Conservation (phyloP, 2,888 invertebrate genomes). For the Aelia acuminata region DNA sequence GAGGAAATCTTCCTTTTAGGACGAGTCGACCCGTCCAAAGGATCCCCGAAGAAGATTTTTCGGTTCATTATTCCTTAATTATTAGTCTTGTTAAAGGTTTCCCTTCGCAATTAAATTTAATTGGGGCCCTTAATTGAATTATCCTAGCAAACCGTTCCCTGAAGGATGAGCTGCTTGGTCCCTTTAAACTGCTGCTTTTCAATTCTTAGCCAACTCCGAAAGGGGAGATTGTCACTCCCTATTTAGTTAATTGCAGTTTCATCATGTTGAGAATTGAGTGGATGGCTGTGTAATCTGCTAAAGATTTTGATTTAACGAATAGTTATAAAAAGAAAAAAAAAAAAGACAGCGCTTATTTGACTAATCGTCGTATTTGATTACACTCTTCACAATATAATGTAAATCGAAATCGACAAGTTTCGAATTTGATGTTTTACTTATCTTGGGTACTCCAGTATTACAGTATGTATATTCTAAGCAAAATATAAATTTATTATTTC, state of each 20-base stretch:
- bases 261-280: not conserved
- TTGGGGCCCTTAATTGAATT: conserved; percentile 30
- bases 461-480: too few species aligned
- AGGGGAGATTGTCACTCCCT: not conserved
- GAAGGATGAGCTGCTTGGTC: not conserved
- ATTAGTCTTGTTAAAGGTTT: conserved; percentile 23
- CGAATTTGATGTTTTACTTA: too few species aligned
- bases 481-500: too few species aligned
- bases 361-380: too few species aligned
- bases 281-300: not conserved
- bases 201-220: not conserved
- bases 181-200: not conserved
- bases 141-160: not conserved
- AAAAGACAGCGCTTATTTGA: too few species aligned
- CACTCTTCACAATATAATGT: too few species aligned
- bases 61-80: conserved; percentile 42
- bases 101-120: conserved; percentile 45
- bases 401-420: too few species aligned
- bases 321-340: not conserved
- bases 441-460: too few species aligned
- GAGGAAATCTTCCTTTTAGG: not conserved
- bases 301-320: not conserved
- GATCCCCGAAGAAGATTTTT: not conserved
- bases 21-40: not conserved
- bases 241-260: conserved; percentile 5